phyloP scores from a whole-genome alignment of 1,140 invertebrate genomes.

The Drosophila ercepeae region DNA sequence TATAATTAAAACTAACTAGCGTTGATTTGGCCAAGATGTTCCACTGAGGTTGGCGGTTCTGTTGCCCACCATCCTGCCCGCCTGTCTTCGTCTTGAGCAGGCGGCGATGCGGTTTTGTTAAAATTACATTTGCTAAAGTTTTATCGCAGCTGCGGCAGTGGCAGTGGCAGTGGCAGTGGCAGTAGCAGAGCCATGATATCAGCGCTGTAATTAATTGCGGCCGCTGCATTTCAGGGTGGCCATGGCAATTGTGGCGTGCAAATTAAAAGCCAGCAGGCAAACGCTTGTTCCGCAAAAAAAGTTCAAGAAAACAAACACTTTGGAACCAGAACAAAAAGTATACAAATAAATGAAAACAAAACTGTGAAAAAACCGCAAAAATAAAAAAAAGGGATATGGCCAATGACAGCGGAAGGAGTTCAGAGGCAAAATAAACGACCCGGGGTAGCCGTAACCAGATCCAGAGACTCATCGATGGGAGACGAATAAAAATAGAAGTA shows the following conservation, averaged over 20 bases:
- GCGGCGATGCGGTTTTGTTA: slow-evolving; percentile 80
- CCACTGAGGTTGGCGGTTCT: slow-evolving; percentile 36
- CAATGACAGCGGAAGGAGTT: slow-evolving; percentile 20
- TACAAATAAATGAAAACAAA: slow-evolving; percentile 19
- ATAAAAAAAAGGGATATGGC: slow-evolving; percentile 19
- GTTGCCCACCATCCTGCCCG: too few species aligned
- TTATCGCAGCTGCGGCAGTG: slow-evolving; percentile 68
- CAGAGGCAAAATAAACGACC: slow-evolving; percentile 31
- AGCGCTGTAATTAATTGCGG: slow-evolving; percentile 79
- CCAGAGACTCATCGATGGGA: slow-evolving; percentile 49
- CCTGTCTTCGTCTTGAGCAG: slow-evolving; percentile 64
- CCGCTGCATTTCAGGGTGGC: slow-evolving; percentile 78
- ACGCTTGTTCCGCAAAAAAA: slow-evolving; percentile 61
- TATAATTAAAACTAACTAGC: slow-evolving; percentile 77
- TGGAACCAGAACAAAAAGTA: slow-evolving; percentile 45
- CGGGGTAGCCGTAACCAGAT: slow-evolving; percentile 20
- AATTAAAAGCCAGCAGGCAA: slow-evolving; percentile 76
- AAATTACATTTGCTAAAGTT: slow-evolving; percentile 81
- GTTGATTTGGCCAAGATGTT: slow-evolving; percentile 71
- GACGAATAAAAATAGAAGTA: slow-evolving; percentile 46
- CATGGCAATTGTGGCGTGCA: slow-evolving; percentile 80
- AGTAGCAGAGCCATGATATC: slow-evolving; percentile 67
- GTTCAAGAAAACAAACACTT: slow-evolving; percentile 69
- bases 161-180: slow-evolving; percentile 9
- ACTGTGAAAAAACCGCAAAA: slow-evolving; percentile 38